These are phyloP conservation scores for Sebastes flavidus DNA, from an alignment of 2,797 vertebrate genomes.

Conservation along the genomic window DNA sequence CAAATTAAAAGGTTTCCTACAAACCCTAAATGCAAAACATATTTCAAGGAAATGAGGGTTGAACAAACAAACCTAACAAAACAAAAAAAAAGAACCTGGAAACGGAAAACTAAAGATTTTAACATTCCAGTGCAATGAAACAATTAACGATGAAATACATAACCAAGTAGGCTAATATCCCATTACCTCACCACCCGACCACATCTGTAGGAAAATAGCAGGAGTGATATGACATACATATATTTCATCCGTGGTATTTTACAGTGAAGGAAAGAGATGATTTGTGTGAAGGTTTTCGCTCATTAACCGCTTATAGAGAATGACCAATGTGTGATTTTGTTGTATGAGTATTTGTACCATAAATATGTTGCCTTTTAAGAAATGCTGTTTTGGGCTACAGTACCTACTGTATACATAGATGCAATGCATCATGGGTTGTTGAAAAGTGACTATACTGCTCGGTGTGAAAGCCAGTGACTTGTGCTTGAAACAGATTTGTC, in stretches of 20 bases:
- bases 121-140: slow-evolving; percentile 45
- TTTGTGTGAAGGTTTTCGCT: slow-evolving; percentile 6
- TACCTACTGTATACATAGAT: slow-evolving; percentile 63
- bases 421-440: slow-evolving; percentile 75
- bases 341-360: slow-evolving; percentile 59
- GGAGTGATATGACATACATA: not conserved
- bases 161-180: slow-evolving; percentile 20
- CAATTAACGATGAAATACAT: slow-evolving; percentile 20
- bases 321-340: slow-evolving; percentile 29
- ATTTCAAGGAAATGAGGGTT: not conserved
- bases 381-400: slow-evolving; percentile 62
- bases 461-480: slow-evolving; percentile 76
- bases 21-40: not conserved
- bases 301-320: slow-evolving; percentile 8
- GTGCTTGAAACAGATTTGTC: slow-evolving; percentile 78
- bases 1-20: not conserved
- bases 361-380: slow-evolving; percentile 66
- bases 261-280: not conserved
- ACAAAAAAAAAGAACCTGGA: not conserved
- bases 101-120: slow-evolving; percentile 20
- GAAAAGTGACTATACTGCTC: slow-evolving; percentile 70
- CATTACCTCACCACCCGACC: slow-evolving; percentile 44
- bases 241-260: slow-evolving; percentile 14
- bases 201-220: slow-evolving; percentile 18
- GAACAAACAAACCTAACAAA: not conserved